These are phyloP conservation scores for Pipa parva DNA, from an alignment of 2,113 vertebrate genomes.

Conservation along the genomic window DNA sequence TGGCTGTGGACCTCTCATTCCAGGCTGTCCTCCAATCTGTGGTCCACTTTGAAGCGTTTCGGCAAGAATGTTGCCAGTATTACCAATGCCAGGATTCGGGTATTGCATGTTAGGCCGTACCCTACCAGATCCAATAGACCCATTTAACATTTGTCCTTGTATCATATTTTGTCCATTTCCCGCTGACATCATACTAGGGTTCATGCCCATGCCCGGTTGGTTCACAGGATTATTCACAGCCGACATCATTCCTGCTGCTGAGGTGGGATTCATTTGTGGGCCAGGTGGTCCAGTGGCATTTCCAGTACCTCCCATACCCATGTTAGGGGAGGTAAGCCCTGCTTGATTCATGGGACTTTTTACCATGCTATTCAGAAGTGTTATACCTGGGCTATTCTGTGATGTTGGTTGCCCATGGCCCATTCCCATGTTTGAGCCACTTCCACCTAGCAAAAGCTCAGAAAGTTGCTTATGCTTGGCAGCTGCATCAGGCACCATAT, in stretches of 20 bases:
- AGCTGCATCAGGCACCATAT: conserved; percentile 86
- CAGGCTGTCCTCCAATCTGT: conserved; percentile 76
- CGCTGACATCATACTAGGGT: conserved; percentile 72
- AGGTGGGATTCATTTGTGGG: conserved; percentile 48
- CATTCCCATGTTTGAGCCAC: conserved; percentile 73
- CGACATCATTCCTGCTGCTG: conserved; percentile 64
- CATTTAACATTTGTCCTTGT: conserved; percentile 89
- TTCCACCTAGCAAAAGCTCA: conserved; percentile 82
- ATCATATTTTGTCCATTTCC: conserved; percentile 78
- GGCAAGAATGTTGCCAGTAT: conserved; percentile 74
- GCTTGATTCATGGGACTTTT: conserved; percentile 72
- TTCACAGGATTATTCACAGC: conserved; percentile 67
- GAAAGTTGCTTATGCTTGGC: conserved; percentile 97
- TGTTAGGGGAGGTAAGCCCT: conserved; percentile 66
- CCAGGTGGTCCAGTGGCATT: conserved; percentile 65
- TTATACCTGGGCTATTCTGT: conserved; percentile 71
- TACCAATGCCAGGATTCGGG: conserved; percentile 74
- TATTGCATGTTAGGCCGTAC: conserved; percentile 77
- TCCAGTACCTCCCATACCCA: conserved; percentile 64
- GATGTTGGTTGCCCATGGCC: conserved; percentile 69
- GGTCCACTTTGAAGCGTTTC: conserved; percentile 81
- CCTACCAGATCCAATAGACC: conserved; percentile 81
- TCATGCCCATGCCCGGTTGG: conserved; percentile 72
- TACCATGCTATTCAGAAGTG: conserved; percentile 74
- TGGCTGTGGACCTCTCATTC: conserved; percentile 82